Conservation (phyloP, 2,113 vertebrate genomes). For the Myxocyprinus asiaticus region DNA sequence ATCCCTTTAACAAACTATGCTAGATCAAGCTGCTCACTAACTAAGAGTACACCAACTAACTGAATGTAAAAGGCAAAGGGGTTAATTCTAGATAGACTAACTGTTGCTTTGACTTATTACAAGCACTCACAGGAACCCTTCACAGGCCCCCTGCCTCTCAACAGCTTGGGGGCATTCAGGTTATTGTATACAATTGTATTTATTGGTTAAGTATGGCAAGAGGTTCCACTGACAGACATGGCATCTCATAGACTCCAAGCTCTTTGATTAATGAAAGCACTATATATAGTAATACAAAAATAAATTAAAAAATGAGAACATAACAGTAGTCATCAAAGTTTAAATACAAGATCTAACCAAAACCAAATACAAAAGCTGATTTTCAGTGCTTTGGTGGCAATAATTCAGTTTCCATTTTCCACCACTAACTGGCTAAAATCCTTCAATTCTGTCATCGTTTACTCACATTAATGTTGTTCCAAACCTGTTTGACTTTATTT, state of each 20-base stretch:
- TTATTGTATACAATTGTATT: constrained; percentile 50
- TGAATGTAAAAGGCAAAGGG: constrained; percentile 1
- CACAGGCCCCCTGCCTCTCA: constrained; percentile 44
- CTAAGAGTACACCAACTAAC: not conserved
- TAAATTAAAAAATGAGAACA: not conserved
- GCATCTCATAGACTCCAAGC: not conserved
- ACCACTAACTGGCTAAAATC: not conserved
- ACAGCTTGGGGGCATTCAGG: constrained; percentile 59
- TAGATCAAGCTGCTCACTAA: not conserved
- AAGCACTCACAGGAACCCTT: constrained; percentile 18
- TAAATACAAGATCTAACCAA: not conserved
- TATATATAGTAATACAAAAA: not conserved
- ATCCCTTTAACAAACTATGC: not conserved
- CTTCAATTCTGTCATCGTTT: not conserved
- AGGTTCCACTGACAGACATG: constrained; percentile 64
- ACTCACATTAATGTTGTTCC: too few species aligned
- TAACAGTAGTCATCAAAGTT: too few species aligned
- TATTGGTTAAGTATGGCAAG: constrained; percentile 47
- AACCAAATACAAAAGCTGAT: constrained; percentile 13
- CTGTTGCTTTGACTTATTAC: constrained; percentile 25
- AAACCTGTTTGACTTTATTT: too few species aligned
- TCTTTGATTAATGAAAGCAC: constrained; percentile 5
- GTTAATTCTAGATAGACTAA: constrained; percentile 16
- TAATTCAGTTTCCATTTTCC: constrained; percentile 33
- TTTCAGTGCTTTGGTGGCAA: not conserved